These are phyloP conservation scores for Mylabris sibirica DNA, from an alignment of 2,888 invertebrate species.

Conservation along the genomic window DNA sequence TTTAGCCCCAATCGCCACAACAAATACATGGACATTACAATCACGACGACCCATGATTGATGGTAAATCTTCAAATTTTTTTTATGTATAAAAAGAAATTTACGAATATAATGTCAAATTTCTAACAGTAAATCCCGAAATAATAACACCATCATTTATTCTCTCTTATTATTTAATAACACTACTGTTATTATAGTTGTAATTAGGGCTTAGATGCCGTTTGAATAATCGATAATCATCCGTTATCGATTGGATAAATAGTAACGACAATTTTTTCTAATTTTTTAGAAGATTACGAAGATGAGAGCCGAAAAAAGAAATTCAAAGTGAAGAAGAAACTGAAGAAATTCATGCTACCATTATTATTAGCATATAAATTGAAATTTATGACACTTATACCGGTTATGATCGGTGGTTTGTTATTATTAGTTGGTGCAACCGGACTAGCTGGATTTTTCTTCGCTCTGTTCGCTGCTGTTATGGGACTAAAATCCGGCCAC, in stretches of 20 bases:
- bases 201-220: not conserved
- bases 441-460: slow-evolving; percentile 89
- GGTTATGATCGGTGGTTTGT: slow-evolving; percentile 74
- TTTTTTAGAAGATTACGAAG: slow-evolving; percentile 44
- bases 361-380: slow-evolving; percentile 82
- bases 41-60: not conserved
- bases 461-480: slow-evolving; percentile 82
- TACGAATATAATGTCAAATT: not conserved
- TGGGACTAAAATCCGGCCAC: slow-evolving; percentile 72
- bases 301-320: slow-evolving; percentile 47
- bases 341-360: slow-evolving; percentile 75
- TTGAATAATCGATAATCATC: too few relatives aligned
- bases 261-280: not conserved
- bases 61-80: not conserved
- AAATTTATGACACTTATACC: slow-evolving; percentile 83
- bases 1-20: not conserved
- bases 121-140: not conserved
- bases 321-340: slow-evolving; percentile 67
- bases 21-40: not conserved
- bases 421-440: slow-evolving; percentile 78
- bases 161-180: not conserved
- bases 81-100: not conserved
- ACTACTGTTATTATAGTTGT: not conserved
- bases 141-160: not conserved
- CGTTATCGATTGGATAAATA: too few relatives aligned